Evolutionary conservation across 2,797 vertebrate genomes (phyloP), one percentile per base, ranked within the genome.

Genomic region (Prunella strophiata): DNA sequence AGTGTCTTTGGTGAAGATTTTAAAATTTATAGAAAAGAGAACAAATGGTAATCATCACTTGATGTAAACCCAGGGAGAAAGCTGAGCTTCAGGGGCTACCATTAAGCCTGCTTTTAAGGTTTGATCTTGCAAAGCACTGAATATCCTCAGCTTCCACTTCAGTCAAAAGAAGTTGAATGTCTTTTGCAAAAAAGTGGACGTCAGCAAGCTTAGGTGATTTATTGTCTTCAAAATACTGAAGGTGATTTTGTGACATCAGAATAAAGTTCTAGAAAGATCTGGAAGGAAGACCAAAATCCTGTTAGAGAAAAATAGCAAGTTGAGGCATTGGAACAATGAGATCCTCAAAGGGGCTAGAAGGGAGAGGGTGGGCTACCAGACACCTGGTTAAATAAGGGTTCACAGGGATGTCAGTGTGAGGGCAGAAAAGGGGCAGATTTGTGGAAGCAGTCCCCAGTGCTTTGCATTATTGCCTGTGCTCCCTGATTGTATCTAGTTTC

Each of bases 41-140:
- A 54, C 22, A 86, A 96, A 76, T 63, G 62, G 21, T 54, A 88
- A 71, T 81, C 25, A 75, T 67, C 42, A 32, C 45, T 91, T 81
- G 23, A 73, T 81, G 45, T 76, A 95, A 96, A 92, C 22, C 19
- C 43, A 85, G 63, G 63, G 70, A 84, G 51, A 87, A 78, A 86
- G 58, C 25, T 66, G 52, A 78, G 25, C 14, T 81, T 88, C 21
- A 43, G 52, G 25, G 32, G 21, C 55, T 84, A 62, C 32, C 15
- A n/a, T 75, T 66, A 78, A 80, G 29, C 5, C 12, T 55, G 12
- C 62, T 88, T 89, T 78, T 78, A 78, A 83, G 58, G 40, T 72
- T 58, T 79, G 66, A 38, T 74, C 48, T 61, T 70, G 42, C 25
- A 81, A 94, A 90, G 17, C 16, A 14, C 17, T 26, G 70, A 71